Conservation (phyloP, 2,797 vertebrate genomes). For the Neosilurus hyrtlii region DNA sequence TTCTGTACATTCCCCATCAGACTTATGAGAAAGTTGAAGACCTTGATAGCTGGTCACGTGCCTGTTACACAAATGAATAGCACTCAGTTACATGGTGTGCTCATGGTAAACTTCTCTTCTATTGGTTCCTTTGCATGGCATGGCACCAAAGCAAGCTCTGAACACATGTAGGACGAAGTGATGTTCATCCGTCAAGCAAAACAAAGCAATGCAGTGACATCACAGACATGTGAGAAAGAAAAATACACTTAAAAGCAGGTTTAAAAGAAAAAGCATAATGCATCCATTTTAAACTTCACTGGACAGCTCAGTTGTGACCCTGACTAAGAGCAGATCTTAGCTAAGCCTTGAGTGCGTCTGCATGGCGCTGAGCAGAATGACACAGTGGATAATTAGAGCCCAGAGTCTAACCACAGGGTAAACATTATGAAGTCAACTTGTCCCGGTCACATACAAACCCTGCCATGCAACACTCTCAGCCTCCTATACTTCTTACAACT, state of each 20-base stretch:
- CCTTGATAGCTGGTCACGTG: no score
- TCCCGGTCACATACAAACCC: constrained; percentile 46
- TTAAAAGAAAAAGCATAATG: constrained; percentile 6
- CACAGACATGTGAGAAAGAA: constrained; percentile 35
- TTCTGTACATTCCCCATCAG: background rate
- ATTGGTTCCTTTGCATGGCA: background rate
- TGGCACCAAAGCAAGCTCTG: background rate
- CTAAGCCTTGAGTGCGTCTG: constrained; percentile 45
- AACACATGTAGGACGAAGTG: background rate
- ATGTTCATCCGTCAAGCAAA: constrained; percentile 4
- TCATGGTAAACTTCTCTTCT: background rate
- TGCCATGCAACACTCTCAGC: constrained; percentile 37
- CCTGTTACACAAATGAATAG: background rate
- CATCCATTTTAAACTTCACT: constrained; percentile 30
- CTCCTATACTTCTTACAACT: constrained; percentile 12
- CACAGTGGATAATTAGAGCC: constrained; percentile 59
- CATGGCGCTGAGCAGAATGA: constrained; percentile 55
- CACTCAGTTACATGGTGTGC: background rate
- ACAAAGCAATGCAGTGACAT: constrained; percentile 34
- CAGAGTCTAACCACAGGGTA: constrained; percentile 59
- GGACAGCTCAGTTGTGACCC: constrained; percentile 42
- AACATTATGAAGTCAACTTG: constrained; percentile 54
- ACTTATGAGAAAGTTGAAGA: background rate
- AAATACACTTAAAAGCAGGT: constrained; percentile 3
- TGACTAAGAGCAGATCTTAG: constrained; percentile 42